Conservation (phyloP, 1,140 invertebrate genomes). For the Hirudo medicinalis region DNA sequence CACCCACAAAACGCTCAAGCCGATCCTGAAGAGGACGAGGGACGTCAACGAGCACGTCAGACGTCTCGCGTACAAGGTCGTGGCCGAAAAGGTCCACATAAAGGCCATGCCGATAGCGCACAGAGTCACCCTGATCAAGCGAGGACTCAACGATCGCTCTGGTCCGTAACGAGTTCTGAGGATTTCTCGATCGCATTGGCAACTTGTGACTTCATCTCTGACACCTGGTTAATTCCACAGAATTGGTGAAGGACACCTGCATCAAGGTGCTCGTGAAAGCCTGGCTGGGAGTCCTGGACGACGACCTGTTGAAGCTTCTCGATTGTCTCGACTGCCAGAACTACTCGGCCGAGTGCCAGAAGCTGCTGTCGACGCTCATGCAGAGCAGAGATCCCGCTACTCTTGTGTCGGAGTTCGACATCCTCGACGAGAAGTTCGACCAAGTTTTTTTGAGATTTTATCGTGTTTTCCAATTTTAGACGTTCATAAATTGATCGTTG, state of each 20-base stretch:
- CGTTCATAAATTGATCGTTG: too few relatives aligned
- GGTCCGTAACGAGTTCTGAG: conserved; percentile 29
- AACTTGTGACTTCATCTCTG: conserved; percentile 7
- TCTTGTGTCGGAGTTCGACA: conserved; percentile 37
- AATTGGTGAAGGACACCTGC: conserved; percentile 34
- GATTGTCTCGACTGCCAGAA: conserved; percentile 51
- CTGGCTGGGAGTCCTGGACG: conserved; percentile 52
- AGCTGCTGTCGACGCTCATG: conserved; percentile 43
- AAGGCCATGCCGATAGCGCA: conserved; percentile 55
- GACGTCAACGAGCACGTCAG: conserved; percentile 63
- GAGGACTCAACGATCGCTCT: conserved; percentile 54
- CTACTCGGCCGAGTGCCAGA: conserved; percentile 36
- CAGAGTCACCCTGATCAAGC: conserved; percentile 50
- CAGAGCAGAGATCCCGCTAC: conserved; percentile 31
- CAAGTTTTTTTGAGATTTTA: neutral
- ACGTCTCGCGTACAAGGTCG: conserved; percentile 37
- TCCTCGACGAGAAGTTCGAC: conserved; percentile 39
- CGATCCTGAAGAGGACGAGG: conserved; percentile 54
- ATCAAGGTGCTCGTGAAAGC: conserved; percentile 43
- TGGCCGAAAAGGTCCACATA: conserved; percentile 53
- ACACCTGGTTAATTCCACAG: conserved; percentile 28
- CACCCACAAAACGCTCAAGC: conserved; percentile 49
- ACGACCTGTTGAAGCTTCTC: conserved; percentile 50
- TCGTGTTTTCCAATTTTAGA: too few relatives aligned
- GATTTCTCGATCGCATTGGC: conserved; percentile 16